Evolutionary conservation across 2,113 vertebrate genomes (phyloP).

Genomic region (Toxotes jaculatrix): DNA sequence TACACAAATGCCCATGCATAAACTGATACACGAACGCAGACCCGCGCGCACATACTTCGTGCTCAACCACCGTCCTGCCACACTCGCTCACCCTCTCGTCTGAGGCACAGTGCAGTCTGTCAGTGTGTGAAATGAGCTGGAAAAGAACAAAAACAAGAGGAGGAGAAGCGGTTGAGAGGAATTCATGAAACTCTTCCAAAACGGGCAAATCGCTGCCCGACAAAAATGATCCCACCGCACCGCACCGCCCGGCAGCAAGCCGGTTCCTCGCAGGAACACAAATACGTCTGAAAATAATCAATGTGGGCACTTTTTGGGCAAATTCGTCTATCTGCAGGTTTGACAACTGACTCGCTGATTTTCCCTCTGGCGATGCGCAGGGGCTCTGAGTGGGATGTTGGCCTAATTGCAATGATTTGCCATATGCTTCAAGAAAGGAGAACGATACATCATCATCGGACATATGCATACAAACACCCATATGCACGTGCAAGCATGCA

Average conservation of each 20-base stretch:
- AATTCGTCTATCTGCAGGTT: conserved; percentile 25
- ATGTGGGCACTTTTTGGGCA: conserved; percentile 32
- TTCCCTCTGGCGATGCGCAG: conserved; percentile 16
- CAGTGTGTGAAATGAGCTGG: conserved; percentile 64
- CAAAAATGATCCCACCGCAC: conserved; percentile 7
- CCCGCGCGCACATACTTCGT: neutral
- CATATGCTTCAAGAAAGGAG: conserved; percentile 38
- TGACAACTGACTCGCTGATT: conserved; percentile 33
- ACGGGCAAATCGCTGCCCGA: conserved; percentile 9
- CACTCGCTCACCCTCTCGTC: conserved; percentile 40
- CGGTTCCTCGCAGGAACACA: conserved; percentile 34
- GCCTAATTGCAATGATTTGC: conserved; percentile 55
- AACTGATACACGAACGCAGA: neutral
- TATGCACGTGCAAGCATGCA: conserved; percentile 21
- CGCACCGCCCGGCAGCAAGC: conserved; percentile 7
- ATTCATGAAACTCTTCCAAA: conserved; percentile 31
- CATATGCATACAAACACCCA: conserved; percentile 56
- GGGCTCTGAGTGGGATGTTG: conserved; percentile 22
- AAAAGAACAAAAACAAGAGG: conserved; percentile 63
- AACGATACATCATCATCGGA: conserved; percentile 61
- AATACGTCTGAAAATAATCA: conserved; percentile 53
- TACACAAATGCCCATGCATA: neutral
- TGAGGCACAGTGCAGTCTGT: conserved; percentile 45
- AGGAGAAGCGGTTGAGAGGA: conserved; percentile 29
- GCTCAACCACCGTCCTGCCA: conserved; percentile 19